Conservation (phyloP, 2,797 vertebrate species). For the Oreochromis mossambicus region DNA sequence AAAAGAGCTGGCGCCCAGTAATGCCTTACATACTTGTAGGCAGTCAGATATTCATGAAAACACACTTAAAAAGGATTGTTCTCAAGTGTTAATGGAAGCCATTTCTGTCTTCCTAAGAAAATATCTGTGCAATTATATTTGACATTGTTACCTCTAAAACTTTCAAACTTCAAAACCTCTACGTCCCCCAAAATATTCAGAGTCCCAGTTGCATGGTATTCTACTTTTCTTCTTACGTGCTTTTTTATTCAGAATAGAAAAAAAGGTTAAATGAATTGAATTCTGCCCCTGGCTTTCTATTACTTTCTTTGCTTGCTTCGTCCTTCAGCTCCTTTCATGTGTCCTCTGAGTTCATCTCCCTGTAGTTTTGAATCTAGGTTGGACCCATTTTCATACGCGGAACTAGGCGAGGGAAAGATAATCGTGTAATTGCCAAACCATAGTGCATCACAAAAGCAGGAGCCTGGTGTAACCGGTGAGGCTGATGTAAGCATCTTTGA, state of each 20-base stretch:
- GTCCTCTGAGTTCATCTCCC: conserved; percentile 67
- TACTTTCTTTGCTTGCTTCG: conserved; percentile 36
- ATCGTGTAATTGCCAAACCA: conserved; percentile 26
- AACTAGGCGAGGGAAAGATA: conserved; percentile 28
- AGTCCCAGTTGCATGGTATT: not conserved
- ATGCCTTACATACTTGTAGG: not conserved
- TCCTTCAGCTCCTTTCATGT: conserved; percentile 71
- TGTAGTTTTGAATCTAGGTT: conserved; percentile 70
- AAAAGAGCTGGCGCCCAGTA: not conserved
- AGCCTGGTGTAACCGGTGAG: conserved; percentile 11
- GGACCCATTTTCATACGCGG: conserved; percentile 59
- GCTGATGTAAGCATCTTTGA: conserved; percentile 31
- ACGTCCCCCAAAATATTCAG: not conserved
- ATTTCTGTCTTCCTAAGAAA: conserved; percentile 6
- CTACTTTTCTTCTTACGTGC: not conserved
- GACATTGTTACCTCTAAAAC: not conserved
- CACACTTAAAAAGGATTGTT: conserved; percentile 20
- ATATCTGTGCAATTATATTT: conserved; percentile 1
- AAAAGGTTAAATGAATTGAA: conserved; percentile 14
- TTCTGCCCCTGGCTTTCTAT: conserved; percentile 24
- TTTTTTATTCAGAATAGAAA: not conserved
- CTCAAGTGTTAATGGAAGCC: conserved; percentile 14
- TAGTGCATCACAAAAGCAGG: conserved; percentile 32
- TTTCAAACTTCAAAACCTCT: not conserved
- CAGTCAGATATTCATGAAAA: conserved; percentile 16